phyloP scores from a whole-genome alignment of 2,113 vertebrate species.

The Chascanopsetta lugubris region DNA sequence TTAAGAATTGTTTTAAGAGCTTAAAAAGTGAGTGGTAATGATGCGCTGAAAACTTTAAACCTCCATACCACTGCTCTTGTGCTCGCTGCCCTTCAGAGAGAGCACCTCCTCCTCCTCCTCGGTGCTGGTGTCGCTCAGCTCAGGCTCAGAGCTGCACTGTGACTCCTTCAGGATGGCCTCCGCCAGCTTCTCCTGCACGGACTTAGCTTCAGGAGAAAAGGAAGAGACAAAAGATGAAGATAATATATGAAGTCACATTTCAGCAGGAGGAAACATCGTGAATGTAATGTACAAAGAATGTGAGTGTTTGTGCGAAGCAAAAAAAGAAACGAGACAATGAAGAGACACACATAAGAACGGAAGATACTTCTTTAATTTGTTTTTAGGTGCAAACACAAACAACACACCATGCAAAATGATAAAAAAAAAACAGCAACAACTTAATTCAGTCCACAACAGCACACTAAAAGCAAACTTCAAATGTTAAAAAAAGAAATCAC shows the following conservation, averaged over 20 bases:
- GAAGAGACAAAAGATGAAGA: constrained; percentile 47
- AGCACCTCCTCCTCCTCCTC: constrained; percentile 75
- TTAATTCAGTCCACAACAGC: not conserved
- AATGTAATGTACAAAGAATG: not conserved
- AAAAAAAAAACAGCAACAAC: constrained; percentile 10
- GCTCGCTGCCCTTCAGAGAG: constrained; percentile 18
- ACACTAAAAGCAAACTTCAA: not conserved
- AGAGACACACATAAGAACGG: constrained; percentile 5
- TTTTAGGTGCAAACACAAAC: constrained; percentile 23
- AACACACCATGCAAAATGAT: constrained; percentile 57
- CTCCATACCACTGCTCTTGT: constrained; percentile 55
- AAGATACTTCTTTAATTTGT: constrained; percentile 56
- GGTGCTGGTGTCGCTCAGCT: constrained; percentile 75
- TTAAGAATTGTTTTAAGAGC: too few species aligned
- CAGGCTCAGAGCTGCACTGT: constrained; percentile 70
- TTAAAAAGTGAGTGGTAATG: too few species aligned
- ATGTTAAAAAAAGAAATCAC: not conserved
- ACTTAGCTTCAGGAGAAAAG: constrained; percentile 76
- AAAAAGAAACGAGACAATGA: constrained; percentile 19
- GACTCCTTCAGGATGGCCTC: constrained; percentile 69
- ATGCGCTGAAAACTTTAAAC: not conserved
- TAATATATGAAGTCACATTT: not conserved
- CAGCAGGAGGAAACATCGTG: constrained; percentile 1
- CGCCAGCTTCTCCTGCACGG: constrained; percentile 83
- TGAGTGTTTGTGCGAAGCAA: not conserved